These are phyloP conservation scores for Erythrocebus patas DNA, from an alignment of 2,113 vertebrate genomes.

Conservation along the genomic window DNA sequence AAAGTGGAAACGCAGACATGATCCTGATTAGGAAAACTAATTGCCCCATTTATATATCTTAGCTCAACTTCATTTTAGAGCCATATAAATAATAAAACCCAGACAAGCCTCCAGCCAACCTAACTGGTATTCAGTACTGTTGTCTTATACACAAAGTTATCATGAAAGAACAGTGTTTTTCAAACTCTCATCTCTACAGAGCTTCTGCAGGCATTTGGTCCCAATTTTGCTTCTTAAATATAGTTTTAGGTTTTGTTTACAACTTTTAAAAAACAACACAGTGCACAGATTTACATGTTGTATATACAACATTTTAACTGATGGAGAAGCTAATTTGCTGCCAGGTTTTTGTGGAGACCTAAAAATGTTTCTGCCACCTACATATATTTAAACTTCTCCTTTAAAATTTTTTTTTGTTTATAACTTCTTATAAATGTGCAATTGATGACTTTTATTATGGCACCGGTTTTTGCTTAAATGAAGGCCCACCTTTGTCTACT, in stretches of 20 bases:
- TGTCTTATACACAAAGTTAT: background rate
- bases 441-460: background rate
- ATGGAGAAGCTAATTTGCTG: background rate
- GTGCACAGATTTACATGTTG: background rate
- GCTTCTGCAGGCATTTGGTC: background rate
- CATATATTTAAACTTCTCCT: background rate
- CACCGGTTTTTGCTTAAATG: background rate
- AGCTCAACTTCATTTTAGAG: background rate
- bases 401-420: background rate
- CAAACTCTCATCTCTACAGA: background rate
- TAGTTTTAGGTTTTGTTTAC: background rate
- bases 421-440: background rate
- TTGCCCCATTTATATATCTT: background rate
- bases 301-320: background rate
- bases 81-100: background rate
- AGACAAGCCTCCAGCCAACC: background rate
- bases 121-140: background rate
- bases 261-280: background rate
- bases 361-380: background rate
- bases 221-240: background rate
- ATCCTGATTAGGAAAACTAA: background rate
- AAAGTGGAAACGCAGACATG: background rate
- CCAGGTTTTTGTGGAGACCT: background rate
- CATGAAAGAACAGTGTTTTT: background rate
- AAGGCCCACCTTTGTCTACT: background rate